Base-by-base conservation (phyloP, 2,888 invertebrate genomes). In the Macropis europaea region DNA sequence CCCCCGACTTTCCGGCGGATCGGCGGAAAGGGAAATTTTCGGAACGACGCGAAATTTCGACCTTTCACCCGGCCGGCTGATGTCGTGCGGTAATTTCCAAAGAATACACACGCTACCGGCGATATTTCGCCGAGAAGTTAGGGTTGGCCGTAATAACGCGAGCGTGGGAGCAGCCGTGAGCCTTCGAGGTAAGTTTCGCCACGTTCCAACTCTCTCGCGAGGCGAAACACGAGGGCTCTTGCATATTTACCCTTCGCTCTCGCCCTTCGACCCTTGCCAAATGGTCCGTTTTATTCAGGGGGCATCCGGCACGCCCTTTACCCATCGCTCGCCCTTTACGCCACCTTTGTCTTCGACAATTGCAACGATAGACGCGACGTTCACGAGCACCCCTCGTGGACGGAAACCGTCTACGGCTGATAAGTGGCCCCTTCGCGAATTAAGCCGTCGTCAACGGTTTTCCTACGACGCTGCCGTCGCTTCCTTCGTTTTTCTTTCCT, bases 171-270 rank as follows among this genome's bases (percentile, higher is more conserved):
- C 34, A 60, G 38, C 26, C 22, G 30, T 68, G 72, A 79, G 73
- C 77, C 62, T 71, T 62, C 60, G 40, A 77, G 73, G 80, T 73
- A 76, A 77, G 77, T 79, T 79, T 56, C 67, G 28, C 64, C 69
- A 56, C 61, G 71, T 71, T 75, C 40, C 54, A 11, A 43, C 47
- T 47, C 38, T 52, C 47, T 48, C 45, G 28, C 38, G 28, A 30
- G 15, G 22, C n/a, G 3, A 50, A 9, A 24, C 38, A 43, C 34
- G 32, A 68, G 75, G 42, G 67, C 73, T 62, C 80, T 80, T 73
- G 81, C 81, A 81, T 81, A 81, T 81, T 81, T 81, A 81, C 75
- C 75, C 79, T 77, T 64, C 74, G 70, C 76, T 40, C 56, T 67
- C 61, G 56, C 62, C 60, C 64, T 62, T 50, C 50, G 32, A 22